phyloP scores from a whole-genome alignment of 2,113 vertebrate species.

The Mirza zaza region DNA sequence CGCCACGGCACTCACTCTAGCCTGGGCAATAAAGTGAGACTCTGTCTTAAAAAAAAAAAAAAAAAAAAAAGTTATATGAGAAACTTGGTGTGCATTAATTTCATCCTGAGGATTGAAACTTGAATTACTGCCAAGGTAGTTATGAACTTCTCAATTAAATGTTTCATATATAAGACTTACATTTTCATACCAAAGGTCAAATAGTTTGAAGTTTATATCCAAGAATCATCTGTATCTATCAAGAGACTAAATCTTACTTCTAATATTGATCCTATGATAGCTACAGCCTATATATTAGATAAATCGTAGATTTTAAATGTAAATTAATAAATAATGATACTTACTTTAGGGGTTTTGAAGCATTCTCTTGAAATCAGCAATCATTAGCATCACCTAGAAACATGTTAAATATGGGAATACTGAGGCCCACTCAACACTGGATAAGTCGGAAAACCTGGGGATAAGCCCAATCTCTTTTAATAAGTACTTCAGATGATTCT shows the following conservation, averaged over 20 bases:
- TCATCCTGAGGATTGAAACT: not conserved
- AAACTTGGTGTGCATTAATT: not conserved
- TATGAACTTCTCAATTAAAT: not conserved
- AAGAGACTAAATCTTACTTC: not conserved
- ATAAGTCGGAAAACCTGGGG: not conserved
- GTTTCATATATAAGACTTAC: not conserved
- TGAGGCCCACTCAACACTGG: accelerated
- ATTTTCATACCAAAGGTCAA: not conserved
- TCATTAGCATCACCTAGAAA: not conserved
- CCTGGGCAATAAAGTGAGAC: too few relatives aligned
- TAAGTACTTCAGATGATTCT: not conserved
- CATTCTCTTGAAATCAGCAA: not conserved
- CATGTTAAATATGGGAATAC: not conserved
- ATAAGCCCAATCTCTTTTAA: not conserved
- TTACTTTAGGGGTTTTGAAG: not conserved
- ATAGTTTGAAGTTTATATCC: not conserved
- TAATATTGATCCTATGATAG: not conserved
- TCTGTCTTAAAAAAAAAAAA: too few relatives aligned
- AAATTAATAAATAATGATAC: not conserved
- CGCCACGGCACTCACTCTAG: too few relatives aligned
- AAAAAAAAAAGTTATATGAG: not conserved
- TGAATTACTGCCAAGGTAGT: not conserved
- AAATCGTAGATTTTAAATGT: not conserved
- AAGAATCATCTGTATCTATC: not conserved
- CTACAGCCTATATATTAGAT: not conserved